Percentiles rank a stretch among this genome's conserved stretches.
Evolutionary conservation across 2,113 vertebrate species (phyloP).

Genomic region (Gobio gobio): DNA sequence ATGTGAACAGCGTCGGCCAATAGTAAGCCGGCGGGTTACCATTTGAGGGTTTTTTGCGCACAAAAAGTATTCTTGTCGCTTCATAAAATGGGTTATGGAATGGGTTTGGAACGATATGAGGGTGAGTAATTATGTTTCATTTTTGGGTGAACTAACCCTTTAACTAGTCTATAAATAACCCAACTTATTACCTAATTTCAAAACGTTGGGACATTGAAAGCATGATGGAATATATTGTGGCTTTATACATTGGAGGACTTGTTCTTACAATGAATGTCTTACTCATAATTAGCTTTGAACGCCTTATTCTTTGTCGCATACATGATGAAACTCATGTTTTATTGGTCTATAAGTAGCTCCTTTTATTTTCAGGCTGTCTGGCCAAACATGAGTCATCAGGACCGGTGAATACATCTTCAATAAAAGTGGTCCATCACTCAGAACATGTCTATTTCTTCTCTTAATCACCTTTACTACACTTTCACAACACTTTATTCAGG

Average conservation of each 20-base stretch:
- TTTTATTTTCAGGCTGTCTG: constrained; percentile 8
- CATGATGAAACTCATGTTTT: not conserved
- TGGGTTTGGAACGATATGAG: no score
- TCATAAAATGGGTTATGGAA: no score
- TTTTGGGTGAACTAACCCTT: not conserved
- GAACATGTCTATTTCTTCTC: constrained; percentile 8
- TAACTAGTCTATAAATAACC: not conserved
- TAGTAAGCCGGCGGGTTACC: no score
- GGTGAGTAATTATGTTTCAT: no score
- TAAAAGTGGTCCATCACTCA: not conserved
- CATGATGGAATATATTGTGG: not conserved
- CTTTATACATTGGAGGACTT: not conserved
- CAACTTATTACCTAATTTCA: not conserved
- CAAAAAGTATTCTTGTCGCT: no score
- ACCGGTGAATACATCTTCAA: not conserved
- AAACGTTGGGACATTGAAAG: not conserved
- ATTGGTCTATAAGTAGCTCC: not conserved
- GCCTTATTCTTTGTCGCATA: not conserved
- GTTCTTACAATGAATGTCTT: constrained; percentile 11
- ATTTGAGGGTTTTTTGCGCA: no score
- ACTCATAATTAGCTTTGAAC: not conserved
- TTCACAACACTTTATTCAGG: constrained; percentile 9
- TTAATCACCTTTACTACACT: not conserved
- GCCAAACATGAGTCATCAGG: constrained; percentile 9
- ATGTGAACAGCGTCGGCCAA: no score